Conservation (phyloP, 2,888 invertebrate genomes). For the Macaria liturata region DNA sequence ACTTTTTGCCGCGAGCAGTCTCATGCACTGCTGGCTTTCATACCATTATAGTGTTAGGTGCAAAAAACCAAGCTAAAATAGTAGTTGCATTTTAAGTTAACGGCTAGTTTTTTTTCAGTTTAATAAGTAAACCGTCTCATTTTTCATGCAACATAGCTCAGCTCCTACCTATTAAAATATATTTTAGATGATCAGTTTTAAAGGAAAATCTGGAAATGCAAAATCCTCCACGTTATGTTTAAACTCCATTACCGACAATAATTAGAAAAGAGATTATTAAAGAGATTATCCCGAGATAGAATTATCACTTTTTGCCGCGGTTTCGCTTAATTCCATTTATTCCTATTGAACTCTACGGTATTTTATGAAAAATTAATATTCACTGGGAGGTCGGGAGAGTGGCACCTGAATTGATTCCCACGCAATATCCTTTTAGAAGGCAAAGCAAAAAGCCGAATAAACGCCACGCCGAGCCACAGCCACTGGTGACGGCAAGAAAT, state of each 20-base stretch:
- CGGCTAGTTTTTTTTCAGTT: too few relatives aligned
- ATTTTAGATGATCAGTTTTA: too few relatives aligned
- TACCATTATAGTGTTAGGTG: not conserved
- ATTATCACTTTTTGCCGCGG: constrained; percentile 28
- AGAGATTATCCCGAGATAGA: too few relatives aligned
- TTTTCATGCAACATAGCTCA: too few relatives aligned
- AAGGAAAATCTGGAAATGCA: too few relatives aligned
- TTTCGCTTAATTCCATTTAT: constrained; percentile 32
- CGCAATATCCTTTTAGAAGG: constrained; percentile 75
- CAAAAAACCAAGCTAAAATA: constrained; percentile 8
- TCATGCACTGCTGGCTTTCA: constrained; percentile 1
- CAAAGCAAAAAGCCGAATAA: constrained; percentile 75
- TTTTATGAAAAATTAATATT: constrained; percentile 66
- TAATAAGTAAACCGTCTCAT: too few relatives aligned
- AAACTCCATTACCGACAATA: too few relatives aligned
- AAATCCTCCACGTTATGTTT: too few relatives aligned
- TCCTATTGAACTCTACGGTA: constrained; percentile 41
- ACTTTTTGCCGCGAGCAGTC: constrained; percentile 1
- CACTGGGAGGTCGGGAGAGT: constrained; percentile 53
- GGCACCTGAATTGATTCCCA: constrained; percentile 77
- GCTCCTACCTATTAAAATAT: too few relatives aligned
- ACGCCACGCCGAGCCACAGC: constrained; percentile 44
- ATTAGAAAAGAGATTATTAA: too few relatives aligned
- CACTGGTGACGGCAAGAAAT: constrained; percentile 50
- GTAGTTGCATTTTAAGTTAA: too few relatives aligned